These are phyloP conservation scores for Porites evermanni DNA, from an alignment of 92 coral and sea anemone species.

Conservation along the genomic window DNA sequence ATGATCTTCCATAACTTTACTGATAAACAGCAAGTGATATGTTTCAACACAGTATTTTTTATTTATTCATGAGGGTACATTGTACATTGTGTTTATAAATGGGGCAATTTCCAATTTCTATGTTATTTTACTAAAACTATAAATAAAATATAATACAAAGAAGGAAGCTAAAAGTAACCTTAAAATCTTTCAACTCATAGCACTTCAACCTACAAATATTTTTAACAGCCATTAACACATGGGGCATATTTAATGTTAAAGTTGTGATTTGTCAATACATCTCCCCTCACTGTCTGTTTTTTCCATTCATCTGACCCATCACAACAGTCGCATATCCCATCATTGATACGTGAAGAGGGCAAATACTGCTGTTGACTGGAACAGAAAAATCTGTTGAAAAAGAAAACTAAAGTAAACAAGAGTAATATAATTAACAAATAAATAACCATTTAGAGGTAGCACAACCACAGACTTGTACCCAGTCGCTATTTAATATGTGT, in stretches of 20 bases:
- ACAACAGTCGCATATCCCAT: slow-evolving; percentile 78
- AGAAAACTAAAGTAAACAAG: neutral
- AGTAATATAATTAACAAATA: neutral
- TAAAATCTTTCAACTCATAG: no score
- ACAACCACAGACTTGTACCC: no score
- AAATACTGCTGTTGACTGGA: slow-evolving; percentile 35
- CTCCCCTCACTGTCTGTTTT: slow-evolving; percentile 36
- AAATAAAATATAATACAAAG: no score
- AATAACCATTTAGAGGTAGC: no score
- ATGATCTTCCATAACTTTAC: neutral
- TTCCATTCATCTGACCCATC: slow-evolving; percentile 80
- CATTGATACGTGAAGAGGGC: slow-evolving; percentile 67
- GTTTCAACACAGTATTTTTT: neutral
- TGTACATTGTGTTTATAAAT: neutral
- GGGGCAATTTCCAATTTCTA: no score
- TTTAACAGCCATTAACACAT: slow-evolving; percentile 35
- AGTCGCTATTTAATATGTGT: no score
- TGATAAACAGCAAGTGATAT: neutral
- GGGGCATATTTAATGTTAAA: slow-evolving; percentile 45
- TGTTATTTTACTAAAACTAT: no score
- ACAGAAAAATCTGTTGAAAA: slow-evolving; percentile 55
- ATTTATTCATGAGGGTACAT: neutral
- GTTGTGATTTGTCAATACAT: slow-evolving; percentile 48
- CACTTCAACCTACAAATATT: neutral
- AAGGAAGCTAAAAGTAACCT: no score